phyloP scores from a whole-genome alignment of 2,113 vertebrate genomes.

The Eptatretus burgeri region DNA sequence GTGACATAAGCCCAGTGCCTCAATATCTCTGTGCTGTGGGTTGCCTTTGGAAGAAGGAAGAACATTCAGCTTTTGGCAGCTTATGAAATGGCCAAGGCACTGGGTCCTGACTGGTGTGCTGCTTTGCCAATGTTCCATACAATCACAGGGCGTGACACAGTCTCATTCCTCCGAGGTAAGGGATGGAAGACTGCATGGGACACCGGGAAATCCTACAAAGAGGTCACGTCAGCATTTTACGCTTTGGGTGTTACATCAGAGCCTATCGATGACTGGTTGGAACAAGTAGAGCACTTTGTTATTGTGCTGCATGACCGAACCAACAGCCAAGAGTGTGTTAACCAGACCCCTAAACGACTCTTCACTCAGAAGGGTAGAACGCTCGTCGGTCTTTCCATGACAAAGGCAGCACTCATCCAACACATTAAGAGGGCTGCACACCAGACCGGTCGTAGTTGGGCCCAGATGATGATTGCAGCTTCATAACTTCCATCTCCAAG shows the following conservation, averaged over 20 bases:
- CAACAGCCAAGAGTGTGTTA: not conserved
- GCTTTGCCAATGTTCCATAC: not conserved
- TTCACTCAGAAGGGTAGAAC: not conserved
- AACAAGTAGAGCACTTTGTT: not conserved
- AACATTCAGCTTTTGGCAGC: not conserved
- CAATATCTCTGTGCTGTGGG: not conserved
- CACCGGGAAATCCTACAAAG: not conserved
- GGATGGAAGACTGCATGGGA: not conserved
- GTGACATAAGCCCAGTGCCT: not conserved
- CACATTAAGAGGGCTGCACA: not conserved
- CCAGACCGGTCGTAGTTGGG: not conserved
- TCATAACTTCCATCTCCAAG: constrained; percentile 1
- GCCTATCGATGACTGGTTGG: not conserved
- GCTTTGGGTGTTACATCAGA: not conserved
- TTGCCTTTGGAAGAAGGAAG: not conserved
- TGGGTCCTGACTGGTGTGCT: not conserved
- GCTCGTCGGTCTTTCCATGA: not conserved
- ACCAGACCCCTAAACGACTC: not conserved
- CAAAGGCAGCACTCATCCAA: constrained; percentile 1
- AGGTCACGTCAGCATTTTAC: not conserved
- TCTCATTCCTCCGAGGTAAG: not conserved
- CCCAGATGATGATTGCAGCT: constrained; percentile 1
- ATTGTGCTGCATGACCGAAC: not conserved
- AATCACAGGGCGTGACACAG: not conserved
- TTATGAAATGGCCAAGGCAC: not conserved